Percentiles rank a stretch among this genome's conserved stretches.
Conservation (phyloP, 2,888 invertebrate species). For the Platycnemis pennipes region DNA sequence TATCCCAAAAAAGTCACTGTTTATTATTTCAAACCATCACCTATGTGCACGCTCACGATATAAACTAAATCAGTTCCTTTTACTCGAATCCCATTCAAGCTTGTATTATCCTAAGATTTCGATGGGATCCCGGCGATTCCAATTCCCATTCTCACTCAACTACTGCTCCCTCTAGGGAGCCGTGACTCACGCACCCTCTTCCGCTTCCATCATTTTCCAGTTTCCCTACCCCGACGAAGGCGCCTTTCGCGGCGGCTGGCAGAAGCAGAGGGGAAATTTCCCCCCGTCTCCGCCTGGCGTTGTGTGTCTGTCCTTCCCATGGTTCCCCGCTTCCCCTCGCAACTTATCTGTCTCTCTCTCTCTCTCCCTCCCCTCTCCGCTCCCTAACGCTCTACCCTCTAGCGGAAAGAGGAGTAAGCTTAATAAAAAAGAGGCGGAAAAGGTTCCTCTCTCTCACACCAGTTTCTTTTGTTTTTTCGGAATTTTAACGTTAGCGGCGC, state of each 20-base stretch:
- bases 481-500: constrained; percentile 56
- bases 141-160: not conserved
- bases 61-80: not conserved
- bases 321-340: not conserved
- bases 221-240: constrained; percentile 38
- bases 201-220: constrained; percentile 38
- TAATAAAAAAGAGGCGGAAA: constrained; percentile 44
- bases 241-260: constrained; percentile 43
- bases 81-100: not conserved
- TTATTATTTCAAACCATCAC: too few species aligned
- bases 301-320: not conserved
- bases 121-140: not conserved
- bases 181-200: not conserved
- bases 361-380: not conserved
- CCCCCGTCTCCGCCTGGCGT: not conserved
- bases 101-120: not conserved
- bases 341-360: not conserved
- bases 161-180: constrained; percentile 51
- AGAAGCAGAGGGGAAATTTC: constrained; percentile 53
- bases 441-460: not conserved
- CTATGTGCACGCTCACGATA: too few species aligned
- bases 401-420: constrained; percentile 65
- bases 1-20: too few species aligned
- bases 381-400: constrained; percentile 52
- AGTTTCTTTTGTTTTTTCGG: constrained; percentile 48